Evolutionary conservation across 2,113 vertebrate species (phyloP), one percentile per base, ranked within the genome.

Genomic region (Physeter macrocephalus): DNA sequence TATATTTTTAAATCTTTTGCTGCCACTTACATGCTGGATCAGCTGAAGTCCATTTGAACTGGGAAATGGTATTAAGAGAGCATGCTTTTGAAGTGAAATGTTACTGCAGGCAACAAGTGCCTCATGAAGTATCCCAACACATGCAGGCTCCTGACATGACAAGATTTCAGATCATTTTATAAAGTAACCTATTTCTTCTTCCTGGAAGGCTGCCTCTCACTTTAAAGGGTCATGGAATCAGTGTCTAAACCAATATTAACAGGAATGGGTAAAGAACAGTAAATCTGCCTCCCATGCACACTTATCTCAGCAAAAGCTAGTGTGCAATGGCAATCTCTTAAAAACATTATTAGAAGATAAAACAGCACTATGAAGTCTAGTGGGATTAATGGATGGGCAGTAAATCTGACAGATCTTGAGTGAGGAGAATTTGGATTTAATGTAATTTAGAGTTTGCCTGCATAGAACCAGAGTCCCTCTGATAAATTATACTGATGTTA

Each of bases 341-440:
- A 90, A 94, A 90, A 52, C 14, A 69, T 75, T 91, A 85, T 90
- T 85, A 72, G 82, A 75, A 88, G 59, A 88, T 88, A 91, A 89
- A 94, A 81, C 11, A 84, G 43, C 36, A 36, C 49, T 5, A 15
- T 43, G 61, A 83, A 89, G 20, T 66, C 61, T 90, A 84, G 69
- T 84, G 92, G 75, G 92, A 84, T 96, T 84, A 90, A 94, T 74
- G 61, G 41, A 84, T 83, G 71, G 75, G 27, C 62, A 62, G 82
- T 61, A 84, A 95, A 95, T 90, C 46, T 90, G 78, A 94, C 86
- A 31, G 61, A 59, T 57, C 59, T 27, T 17, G 62, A 94, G 62
- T 75, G 43, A 88, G 52, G 14, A 67, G 29, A 66, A 85, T 69
- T 86, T 93, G 57, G 5, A 71, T 92, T 90, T 90, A 57, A 74